Evolutionary conservation across 2,797 vertebrate species (phyloP).

Genomic region (Apogon talboti): DNA sequence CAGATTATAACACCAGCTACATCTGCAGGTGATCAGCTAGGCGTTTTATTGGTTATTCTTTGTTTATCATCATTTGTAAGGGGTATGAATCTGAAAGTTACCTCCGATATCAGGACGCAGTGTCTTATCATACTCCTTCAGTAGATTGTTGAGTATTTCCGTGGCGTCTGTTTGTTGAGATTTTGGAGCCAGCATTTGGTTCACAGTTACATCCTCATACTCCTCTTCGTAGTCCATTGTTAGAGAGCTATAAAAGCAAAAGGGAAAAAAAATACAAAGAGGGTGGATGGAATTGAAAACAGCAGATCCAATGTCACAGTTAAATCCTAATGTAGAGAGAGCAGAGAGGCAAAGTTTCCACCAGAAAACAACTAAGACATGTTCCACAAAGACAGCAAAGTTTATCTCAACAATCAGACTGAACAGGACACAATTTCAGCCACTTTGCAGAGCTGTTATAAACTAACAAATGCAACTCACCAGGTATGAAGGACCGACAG

Average conservation of each 20-base stretch:
- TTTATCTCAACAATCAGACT: neutral
- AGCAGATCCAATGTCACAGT: neutral
- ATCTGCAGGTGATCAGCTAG: neutral
- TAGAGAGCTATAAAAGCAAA: constrained; percentile 81
- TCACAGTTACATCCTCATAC: constrained; percentile 89
- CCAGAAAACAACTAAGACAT: neutral
- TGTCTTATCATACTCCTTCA: constrained; percentile 95
- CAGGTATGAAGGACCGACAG: constrained; percentile 88
- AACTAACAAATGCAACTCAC: constrained; percentile 83
- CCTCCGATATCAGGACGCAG: constrained; percentile 95
- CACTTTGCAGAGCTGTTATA: neutral
- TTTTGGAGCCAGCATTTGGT: constrained; percentile 92
- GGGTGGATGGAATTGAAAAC: neutral
- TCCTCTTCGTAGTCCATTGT: constrained; percentile 90
- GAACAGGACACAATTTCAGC: neutral
- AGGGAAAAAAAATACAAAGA: constrained; percentile 1
- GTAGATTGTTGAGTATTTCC: constrained; percentile 91
- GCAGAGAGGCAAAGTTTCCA: constrained; percentile 36
- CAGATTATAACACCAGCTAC: neutral
- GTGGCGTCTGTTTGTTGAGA: constrained; percentile 91
- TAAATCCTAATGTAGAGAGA: neutral
- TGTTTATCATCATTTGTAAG: too few relatives aligned
- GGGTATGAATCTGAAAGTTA: constrained; percentile 61
- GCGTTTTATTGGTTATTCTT: too few relatives aligned
- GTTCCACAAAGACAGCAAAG: neutral